phyloP scores from a whole-genome alignment of 2,797 vertebrate genomes.

The Sebastes hubbsi region DNA sequence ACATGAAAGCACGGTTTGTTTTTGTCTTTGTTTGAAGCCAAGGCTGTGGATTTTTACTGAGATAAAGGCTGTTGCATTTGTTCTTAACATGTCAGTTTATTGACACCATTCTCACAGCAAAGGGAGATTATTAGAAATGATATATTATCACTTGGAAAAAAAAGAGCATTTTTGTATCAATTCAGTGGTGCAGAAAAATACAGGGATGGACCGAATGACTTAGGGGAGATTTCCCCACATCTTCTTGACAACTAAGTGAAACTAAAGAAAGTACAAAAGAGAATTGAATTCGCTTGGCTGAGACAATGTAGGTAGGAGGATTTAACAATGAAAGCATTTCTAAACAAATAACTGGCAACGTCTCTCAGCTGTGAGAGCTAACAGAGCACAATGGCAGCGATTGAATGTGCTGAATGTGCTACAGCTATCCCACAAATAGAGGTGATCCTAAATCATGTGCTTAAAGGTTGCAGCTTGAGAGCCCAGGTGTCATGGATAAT shows the following conservation, averaged over 20 bases:
- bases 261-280: conserved; percentile 53
- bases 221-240: conserved; percentile 64
- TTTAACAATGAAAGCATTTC: conserved; percentile 60
- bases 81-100: conserved; percentile 81
- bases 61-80: conserved; percentile 77
- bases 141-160: conserved; percentile 68
- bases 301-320: conserved; percentile 58
- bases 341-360: conserved; percentile 63
- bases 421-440: conserved; percentile 63
- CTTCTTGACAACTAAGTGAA: conserved; percentile 71
- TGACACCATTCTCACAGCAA: conserved; percentile 75
- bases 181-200: conserved; percentile 75
- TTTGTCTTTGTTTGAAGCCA: conserved; percentile 70
- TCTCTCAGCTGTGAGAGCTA: conserved; percentile 40
- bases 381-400: conserved; percentile 46
- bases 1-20: conserved; percentile 71
- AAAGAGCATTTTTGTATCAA: conserved; percentile 62
- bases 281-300: conserved; percentile 61
- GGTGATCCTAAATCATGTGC: conserved; percentile 76
- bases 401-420: conserved; percentile 75
- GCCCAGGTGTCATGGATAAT: conserved; percentile 81
- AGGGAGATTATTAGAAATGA: conserved; percentile 76
- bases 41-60: conserved; percentile 69
- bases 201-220: conserved; percentile 57
- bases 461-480: conserved; percentile 77